phyloP scores from a whole-genome alignment of 1,140 invertebrate genomes.

The Dendrolimus punctatus region DNA sequence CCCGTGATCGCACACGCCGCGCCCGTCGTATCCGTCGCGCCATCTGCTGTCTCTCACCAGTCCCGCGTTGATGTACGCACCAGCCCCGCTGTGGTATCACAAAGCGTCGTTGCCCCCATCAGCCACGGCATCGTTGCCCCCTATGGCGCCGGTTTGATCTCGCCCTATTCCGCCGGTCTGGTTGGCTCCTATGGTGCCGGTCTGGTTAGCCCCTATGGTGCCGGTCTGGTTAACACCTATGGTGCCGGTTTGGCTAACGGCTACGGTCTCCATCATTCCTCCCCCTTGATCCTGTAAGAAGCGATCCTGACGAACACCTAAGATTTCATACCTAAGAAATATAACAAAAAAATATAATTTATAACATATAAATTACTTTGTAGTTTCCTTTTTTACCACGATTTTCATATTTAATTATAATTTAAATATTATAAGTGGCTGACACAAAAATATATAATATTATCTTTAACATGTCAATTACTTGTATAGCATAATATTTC shows the following conservation, averaged over 20 bases:
- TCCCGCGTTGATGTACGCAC: conserved; percentile 45
- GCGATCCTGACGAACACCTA: conserved; percentile 42
- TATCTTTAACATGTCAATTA: no score
- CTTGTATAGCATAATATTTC: no score
- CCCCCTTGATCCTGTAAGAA: conserved; percentile 35
- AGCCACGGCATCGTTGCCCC: conserved; percentile 15
- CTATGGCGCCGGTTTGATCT: conserved; percentile 15
- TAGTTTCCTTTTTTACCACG: no score
- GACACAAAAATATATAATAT: no score
- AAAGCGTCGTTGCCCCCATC: conserved; percentile 18
- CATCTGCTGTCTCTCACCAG: conserved; percentile 55
- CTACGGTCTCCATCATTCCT: conserved; percentile 2
- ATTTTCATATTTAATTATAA: no score
- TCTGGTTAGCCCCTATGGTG: conserved; percentile 14
- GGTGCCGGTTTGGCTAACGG: conserved; percentile 19
- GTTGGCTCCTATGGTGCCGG: conserved; percentile 24
- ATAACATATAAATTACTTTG: conserved; percentile 15
- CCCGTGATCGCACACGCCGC: conserved; percentile 34
- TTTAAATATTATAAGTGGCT: no score
- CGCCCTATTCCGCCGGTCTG: conserved; percentile 23
- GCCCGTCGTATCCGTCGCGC: conserved; percentile 16
- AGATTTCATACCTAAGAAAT: conserved; percentile 26
- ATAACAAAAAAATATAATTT: conserved; percentile 26
- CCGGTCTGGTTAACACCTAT: conserved; percentile 18
- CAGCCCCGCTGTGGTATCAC: conserved; percentile 35